A percentile compares a stretch with the other conserved stretches of the same genome.
Evolutionary conservation across 1,140 invertebrate species (phyloP).

Genomic region (Zophobas morio): DNA sequence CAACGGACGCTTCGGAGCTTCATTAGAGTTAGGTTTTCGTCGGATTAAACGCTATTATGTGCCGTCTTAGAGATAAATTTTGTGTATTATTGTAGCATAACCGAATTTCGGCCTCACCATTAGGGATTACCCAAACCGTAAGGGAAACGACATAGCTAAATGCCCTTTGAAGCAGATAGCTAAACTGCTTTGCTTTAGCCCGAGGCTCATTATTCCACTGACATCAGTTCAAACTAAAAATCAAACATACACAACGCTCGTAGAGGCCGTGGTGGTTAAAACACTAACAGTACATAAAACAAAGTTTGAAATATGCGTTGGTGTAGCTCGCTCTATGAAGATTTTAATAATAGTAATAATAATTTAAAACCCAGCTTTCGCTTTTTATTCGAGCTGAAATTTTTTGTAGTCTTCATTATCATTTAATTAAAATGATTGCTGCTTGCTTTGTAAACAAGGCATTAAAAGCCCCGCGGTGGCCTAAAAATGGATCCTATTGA

Average conservation of each 20-base stretch:
- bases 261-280: too few relatives aligned
- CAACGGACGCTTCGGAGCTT: neutral
- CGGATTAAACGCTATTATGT: constrained; percentile 3
- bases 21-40: neutral
- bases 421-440: too few relatives aligned
- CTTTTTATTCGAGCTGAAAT: too few relatives aligned
- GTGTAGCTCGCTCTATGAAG: too few relatives aligned
- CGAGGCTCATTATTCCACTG: neutral
- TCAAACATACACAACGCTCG: neutral
- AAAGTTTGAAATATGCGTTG: too few relatives aligned
- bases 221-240: neutral
- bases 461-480: too few relatives aligned
- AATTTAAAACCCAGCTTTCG: too few relatives aligned
- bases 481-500: too few relatives aligned
- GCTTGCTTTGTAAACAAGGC: too few relatives aligned
- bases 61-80: constrained; percentile 18
- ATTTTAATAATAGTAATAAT: too few relatives aligned
- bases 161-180: constrained; percentile 11
- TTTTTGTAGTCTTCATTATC: too few relatives aligned
- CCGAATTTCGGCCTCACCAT: constrained; percentile 29
- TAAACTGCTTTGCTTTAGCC: constrained; percentile 10
- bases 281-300: too few relatives aligned
- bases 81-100: constrained; percentile 15
- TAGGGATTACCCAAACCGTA: constrained; percentile 18
- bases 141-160: constrained; percentile 26